Conservation (phyloP, 37 sponge, comb jelly and placozoan species). For the Petrosia ficiformis region DNA sequence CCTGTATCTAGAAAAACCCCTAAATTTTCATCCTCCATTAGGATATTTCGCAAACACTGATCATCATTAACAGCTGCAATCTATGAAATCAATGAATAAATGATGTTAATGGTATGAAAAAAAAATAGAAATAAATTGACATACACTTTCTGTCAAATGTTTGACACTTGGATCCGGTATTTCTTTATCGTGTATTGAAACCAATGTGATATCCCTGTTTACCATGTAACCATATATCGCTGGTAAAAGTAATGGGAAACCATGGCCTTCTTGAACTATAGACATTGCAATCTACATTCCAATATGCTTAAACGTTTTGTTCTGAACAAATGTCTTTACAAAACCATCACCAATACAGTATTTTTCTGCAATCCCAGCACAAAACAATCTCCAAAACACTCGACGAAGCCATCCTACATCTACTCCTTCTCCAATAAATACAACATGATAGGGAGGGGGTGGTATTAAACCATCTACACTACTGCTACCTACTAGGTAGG, state of each 20-base stretch:
- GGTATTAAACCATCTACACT: too few species aligned
- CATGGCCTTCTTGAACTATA: conserved; percentile 3
- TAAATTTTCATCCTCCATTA: neutral
- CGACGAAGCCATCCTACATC: neutral
- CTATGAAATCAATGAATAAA: neutral
- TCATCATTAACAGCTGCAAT: neutral
- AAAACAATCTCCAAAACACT: neutral
- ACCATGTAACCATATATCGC: too few species aligned
- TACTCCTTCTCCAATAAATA: conserved; percentile 3
- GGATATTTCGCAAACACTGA: neutral
- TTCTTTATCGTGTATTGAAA: too few species aligned
- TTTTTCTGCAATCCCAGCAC: neutral
- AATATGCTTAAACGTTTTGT: neutral
- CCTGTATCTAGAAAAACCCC: neutral
- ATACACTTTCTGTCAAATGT: too few species aligned
- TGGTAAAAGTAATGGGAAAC: neutral
- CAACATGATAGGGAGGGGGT: neutral
- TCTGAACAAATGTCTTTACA: conserved; percentile 1
- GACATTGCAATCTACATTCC: neutral
- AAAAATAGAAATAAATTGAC: too few species aligned
- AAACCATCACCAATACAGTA: neutral
- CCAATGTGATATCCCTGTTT: too few species aligned
- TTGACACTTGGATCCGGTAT: too few species aligned
- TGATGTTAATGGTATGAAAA: neutral
- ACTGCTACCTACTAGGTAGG: too few species aligned